A percentile compares a stretch with the other conserved stretches of the same genome.
These are phyloP conservation scores for Gnathonemus longibarbis DNA, from an alignment of 2,113 vertebrate species.

Conservation along the genomic window DNA sequence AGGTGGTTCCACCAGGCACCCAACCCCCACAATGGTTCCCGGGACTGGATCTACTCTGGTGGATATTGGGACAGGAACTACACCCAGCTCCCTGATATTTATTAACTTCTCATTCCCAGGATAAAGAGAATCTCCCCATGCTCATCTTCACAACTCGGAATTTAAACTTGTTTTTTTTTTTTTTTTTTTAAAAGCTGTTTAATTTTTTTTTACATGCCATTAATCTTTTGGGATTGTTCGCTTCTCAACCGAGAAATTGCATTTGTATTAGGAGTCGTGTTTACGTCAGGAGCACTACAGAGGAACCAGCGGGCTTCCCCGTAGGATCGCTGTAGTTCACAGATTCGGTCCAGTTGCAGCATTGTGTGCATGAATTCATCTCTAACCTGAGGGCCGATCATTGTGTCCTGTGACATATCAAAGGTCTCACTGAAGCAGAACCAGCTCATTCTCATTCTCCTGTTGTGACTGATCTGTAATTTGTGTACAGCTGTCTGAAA, in stretches of 20 bases:
- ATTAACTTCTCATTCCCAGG: conserved; percentile 57
- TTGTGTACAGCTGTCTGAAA: background rate
- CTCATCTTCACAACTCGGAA: conserved; percentile 8
- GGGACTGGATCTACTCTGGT: conserved; percentile 91
- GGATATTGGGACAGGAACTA: conserved; percentile 96
- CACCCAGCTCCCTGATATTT: conserved; percentile 85
- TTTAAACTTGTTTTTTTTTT: background rate
- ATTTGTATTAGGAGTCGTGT: background rate
- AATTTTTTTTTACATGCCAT: background rate
- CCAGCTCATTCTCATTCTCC: conserved; percentile 4
- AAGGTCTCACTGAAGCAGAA: conserved; percentile 29
- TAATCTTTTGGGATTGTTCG: background rate
- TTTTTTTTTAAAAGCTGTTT: background rate
- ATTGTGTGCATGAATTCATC: background rate
- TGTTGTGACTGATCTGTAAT: background rate
- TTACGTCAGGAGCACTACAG: background rate
- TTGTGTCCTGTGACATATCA: background rate
- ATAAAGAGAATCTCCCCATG: conserved; percentile 11
- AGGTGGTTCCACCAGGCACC: conserved; percentile 94
- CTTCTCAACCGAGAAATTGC: background rate
- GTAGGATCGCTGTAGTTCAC: background rate
- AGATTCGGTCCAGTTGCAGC: background rate
- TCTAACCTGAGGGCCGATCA: background rate
- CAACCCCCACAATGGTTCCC: conserved; percentile 83
- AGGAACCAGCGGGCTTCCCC: background rate